Evolutionary conservation across 2,888 invertebrate species (phyloP), one percentile per base, ranked within the genome.

Genomic region (Sycophila texana): DNA sequence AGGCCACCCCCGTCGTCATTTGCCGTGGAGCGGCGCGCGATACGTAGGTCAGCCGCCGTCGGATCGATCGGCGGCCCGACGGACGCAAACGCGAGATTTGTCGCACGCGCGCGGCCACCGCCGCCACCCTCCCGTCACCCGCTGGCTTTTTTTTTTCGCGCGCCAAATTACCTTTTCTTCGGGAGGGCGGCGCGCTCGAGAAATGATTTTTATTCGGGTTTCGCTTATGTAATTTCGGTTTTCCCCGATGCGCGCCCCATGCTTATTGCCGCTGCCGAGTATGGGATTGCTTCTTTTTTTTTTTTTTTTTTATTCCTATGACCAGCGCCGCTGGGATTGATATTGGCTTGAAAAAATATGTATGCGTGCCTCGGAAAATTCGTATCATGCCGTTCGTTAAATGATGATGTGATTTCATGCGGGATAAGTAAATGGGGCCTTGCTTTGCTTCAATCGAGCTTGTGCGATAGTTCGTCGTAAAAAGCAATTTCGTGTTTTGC

Each of bases 51-150:
- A 72, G 55, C 51, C 20, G 61, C 58, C 58, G 13, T 16, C 74
- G 60, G 58, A 60, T 63, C 63, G 63, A 63, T 63, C 63, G 63
- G 39, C 39, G 39, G 39, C 47, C 39, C 39, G 18, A 39, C 18
- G 47, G 39, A 47, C 63, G 63, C 47, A n/a, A 63, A 16, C 66
- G 70, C 76, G 55, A 82, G 75, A 76, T 70, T 71, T 76, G 76
- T 76, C 76, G 68, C 61, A 14, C 73, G 57, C 47, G 47, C 39
- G 18, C 39, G 39, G 39, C 39, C 39, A 39, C 39, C 39, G 1
- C 39, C 39, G 1, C 7, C 39, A n/a, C n/a, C n/a, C n/a, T n/a
- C 7, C 10, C 39, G 7, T 10, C 39, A 7, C 1, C 39, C 10
- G 39, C 10, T 39, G 10, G 1, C 1, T 39, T 39, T 39, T 39